These are phyloP conservation scores for Chrysina gloriosa DNA, from an alignment of 2,888 invertebrate species.

Conservation along the genomic window DNA sequence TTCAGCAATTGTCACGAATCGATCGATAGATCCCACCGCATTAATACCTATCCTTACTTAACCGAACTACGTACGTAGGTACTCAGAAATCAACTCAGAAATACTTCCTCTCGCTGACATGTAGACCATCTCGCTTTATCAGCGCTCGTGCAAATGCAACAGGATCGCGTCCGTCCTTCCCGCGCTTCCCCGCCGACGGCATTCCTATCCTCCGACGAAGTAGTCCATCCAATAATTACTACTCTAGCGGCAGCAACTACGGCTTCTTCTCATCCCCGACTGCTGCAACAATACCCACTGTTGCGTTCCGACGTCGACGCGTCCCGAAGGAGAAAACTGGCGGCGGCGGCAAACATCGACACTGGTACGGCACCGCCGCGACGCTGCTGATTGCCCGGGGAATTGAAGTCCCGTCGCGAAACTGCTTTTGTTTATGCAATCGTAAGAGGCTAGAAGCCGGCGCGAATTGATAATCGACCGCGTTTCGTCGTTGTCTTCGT, in stretches of 20 bases:
- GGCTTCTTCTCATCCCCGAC: constrained; percentile 20
- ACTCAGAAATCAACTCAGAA: too few species aligned
- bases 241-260: constrained; percentile 5
- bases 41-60: too few species aligned
- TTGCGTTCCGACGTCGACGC: constrained; percentile 56
- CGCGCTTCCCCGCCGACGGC: not conserved
- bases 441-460: constrained; percentile 50
- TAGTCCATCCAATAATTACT: constrained; percentile 24
- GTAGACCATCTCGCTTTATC: constrained; percentile 49
- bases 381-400: constrained; percentile 59
- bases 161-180: constrained; percentile 44
- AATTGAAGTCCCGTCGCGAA: constrained; percentile 55
- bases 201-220: too few species aligned
- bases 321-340: constrained; percentile 53
- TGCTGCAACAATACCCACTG: constrained; percentile 45
- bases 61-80: too few species aligned
- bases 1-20: too few species aligned
- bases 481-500: not conserved
- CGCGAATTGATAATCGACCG: constrained; percentile 47
- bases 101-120: too few species aligned
- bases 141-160: constrained; percentile 51
- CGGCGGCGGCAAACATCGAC: too few species aligned
- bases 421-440: constrained; percentile 51
- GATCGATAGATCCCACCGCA: too few species aligned
- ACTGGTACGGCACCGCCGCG: constrained; percentile 55